phyloP scores from a whole-genome alignment of 2,797 vertebrate genomes.

The Ctenosaura bakeri region DNA sequence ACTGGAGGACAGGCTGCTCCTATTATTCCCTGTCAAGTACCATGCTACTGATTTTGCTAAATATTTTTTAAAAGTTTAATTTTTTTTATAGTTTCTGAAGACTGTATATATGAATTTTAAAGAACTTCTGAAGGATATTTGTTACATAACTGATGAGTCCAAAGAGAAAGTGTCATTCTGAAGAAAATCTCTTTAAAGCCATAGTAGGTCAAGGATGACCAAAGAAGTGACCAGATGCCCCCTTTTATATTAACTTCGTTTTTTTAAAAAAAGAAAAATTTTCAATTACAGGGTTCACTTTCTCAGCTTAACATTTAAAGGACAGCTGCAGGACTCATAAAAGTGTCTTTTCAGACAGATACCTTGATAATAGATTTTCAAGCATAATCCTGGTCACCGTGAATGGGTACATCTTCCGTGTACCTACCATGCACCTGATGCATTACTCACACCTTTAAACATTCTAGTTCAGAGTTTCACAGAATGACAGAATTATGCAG shows the following conservation, averaged over 20 bases:
- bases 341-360: neutral
- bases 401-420: too few species aligned
- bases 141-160: constrained; percentile 54
- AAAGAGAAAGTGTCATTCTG: constrained; percentile 59
- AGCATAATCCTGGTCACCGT: too few species aligned
- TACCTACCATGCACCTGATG: too few species aligned
- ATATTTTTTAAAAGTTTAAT: neutral
- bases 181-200: constrained; percentile 54
- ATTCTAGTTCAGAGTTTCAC: too few species aligned
- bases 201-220: neutral
- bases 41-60: neutral
- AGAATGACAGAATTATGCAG: too few species aligned
- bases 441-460: too few species aligned
- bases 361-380: too few species aligned
- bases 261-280: constrained; percentile 30
- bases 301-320: constrained; percentile 15
- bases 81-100: constrained; percentile 22
- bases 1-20: constrained; percentile 19
- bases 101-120: constrained; percentile 58
- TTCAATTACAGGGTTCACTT: constrained; percentile 37
- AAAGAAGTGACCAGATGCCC: constrained; percentile 36
- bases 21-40: too few species aligned
- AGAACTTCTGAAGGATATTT: constrained; percentile 59
- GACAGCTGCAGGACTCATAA: neutral
- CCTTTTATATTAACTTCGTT: constrained; percentile 43